Base-by-base conservation (phyloP, 2,113 vertebrate species). In the Saccopteryx bilineata region DNA sequence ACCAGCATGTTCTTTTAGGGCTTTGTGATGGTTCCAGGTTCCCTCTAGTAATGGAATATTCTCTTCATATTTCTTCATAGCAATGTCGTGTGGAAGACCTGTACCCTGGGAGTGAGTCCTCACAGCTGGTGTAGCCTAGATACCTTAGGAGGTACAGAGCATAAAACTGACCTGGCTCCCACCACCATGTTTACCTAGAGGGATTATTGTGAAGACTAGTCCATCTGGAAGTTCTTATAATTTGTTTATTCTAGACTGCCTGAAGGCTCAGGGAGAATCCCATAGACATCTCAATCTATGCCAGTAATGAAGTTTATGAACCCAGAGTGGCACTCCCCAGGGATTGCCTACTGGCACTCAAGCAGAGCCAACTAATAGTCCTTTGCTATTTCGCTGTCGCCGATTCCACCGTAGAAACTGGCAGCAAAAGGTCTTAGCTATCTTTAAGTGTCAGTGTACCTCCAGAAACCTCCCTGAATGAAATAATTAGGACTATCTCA, bases 401-500 rank as follows among this genome's bases (percentile, higher is more conserved):
- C 60, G 11, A 83, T 61, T 87, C 56, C 31, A 74, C 18, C 1
- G 21, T 79, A 69, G 61, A 69, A 82, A 87, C 50, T 72, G 50
- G 13, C 2, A 3, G n/a, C 33, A 1, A 68, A 13, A 46, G 18
- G 23, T 14, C 63, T 92, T 39, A 87, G 65, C 46, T 83, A 24
- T 52, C 33, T 19, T 82, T 60, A 87, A 83, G 54, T 48, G 28
- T 21, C 65, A 50, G 18, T 54, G 13, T 82, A 5, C 3, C 17
- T 13, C 15, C 52, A 79, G 87, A 93, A 93, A 19, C 4, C 7
- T 12, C 13, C 75, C 58, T 33, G 10, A 78, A 39, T 87, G 33
- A 90, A 89, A 69, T 74, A 92, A 95, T 95, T 58, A 94, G 54
- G 39, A 50, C 46, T 33, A 50, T 75, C 81, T 82, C 33, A 60